Base-by-base conservation (phyloP, 1,140 invertebrate species). In the Eubasilissa regina region DNA sequence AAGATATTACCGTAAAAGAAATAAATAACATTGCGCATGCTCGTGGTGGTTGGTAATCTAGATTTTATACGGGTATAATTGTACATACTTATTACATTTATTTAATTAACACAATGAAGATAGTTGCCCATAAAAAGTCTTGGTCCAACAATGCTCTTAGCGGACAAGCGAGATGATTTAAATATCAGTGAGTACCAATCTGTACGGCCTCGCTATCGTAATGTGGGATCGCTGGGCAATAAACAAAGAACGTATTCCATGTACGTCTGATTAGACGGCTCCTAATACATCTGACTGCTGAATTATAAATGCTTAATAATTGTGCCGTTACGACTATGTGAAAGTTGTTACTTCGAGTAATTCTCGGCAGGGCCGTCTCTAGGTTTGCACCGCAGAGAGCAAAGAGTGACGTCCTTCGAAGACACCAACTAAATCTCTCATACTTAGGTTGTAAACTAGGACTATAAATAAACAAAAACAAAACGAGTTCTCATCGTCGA, bases 191-290 rank as follows among this genome's bases (percentile, higher is more conserved):
- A 25, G 66, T 70, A 70, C 44, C 66, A 19, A 70, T 70, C 66
- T 35, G 66, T 70, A 70, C 35, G 45, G 66, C 45, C 47, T 44
- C 56, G 35, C 70, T 74, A 77, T 77, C 75, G 44, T 12, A 48
- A 66, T 62, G 48, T 66, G 58, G 44, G 58, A 77, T 77, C 75
- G 11, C 19, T 3, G 62, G 66, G 79, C 75, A 68, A 80, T 80
- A 80, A 80, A 80, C 79, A 80, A 58, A 76, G 75, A 80, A 80
- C 73, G 74, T 66, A 80, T 80, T 80, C 64, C 79, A 60, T 80
- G 79, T 80, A 70, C 25, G 51, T 21, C 64, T 80, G 79, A 76
- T 80, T 80, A 62, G 66, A 43, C 75, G 58, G 74, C 72, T 58
- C 55, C 72, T 75, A 51, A 75, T 75, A 74, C 43, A 80, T 75